Evolutionary conservation across 2,888 invertebrate species (phyloP), one percentile per base, ranked within the genome.

Genomic region (Nomada goodeniana): DNA sequence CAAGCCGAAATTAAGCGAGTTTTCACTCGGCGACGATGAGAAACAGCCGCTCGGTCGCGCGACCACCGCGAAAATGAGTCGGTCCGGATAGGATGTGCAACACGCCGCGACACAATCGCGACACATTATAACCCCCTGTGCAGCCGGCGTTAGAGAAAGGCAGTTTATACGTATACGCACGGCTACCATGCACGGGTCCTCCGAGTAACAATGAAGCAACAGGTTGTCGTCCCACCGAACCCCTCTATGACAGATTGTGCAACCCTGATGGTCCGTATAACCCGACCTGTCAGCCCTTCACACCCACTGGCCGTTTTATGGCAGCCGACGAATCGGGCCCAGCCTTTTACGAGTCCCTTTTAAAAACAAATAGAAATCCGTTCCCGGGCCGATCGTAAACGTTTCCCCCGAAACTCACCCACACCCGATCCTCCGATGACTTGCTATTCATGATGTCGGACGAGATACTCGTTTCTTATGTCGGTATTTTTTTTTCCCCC

Each of bases 161-260:
- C 63, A 71, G 74, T 85, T 86, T 82, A 80, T 86, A 67, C 70
- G 72, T 67, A 72, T 70, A 71, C 73, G 64, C 23, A 20, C 26
- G 23, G 75, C 86, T 80, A 82, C 80, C 80, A 83, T 88, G 85
- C 85, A 84, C 86, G 83, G 83, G 84, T 84, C 86, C 86, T 63
- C 83, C 83, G 83, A 82, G 90, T 90, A 89, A 89, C 90, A 89
- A 89, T 90, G 90, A 88, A 90, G 89, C 89, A 89, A 89, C 89
- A 89, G 89, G 89, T 89, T 89, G 89, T 83, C 86, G 89, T 82
- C 87, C 80, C 81, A 76, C 84, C 87, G 73, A 74, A 85, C 84
- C 86, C 82, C 86, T 89, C 87, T 89, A 89, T 89, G 89, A 89
- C 89, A 90, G 89, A 89, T 89, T 84, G 89, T 86, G 89, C 87